These are phyloP conservation scores for Phoebastria nigripes DNA, from an alignment of 2,797 vertebrate genomes.

Conservation along the genomic window DNA sequence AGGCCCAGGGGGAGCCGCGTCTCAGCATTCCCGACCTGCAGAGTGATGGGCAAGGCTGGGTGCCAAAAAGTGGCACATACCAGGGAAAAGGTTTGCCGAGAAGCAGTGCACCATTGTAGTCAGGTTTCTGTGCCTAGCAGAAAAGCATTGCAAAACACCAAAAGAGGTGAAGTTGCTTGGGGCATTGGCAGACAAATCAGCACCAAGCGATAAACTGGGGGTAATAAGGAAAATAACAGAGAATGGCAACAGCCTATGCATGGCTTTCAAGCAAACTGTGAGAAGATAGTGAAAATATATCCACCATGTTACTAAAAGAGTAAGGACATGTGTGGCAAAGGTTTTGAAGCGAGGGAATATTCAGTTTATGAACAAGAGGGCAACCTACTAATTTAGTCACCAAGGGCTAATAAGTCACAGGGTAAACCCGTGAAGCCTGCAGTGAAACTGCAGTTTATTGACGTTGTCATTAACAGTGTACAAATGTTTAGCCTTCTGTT, in stretches of 20 bases:
- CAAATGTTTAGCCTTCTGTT: not conserved
- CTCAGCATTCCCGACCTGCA: accelerated
- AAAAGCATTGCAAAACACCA: not conserved
- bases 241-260: not conserved
- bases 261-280: not conserved
- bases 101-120: not conserved
- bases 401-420: not conserved
- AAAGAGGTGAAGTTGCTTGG: not conserved
- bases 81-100: not conserved
- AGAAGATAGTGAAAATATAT: not conserved
- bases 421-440: not conserved
- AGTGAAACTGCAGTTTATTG: not conserved
- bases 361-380: not conserved
- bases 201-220: not conserved
- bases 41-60: not conserved
- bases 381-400: not conserved
- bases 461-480: not conserved
- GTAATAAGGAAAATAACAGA: not conserved
- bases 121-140: not conserved
- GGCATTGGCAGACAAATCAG: not conserved
- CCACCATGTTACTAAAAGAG: not conserved
- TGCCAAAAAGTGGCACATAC: accelerated
- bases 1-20: accelerated
- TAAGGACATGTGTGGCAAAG: not conserved
- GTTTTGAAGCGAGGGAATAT: not conserved